Conservation (phyloP, 1,140 invertebrate species). For the Ruditapes philippinarum region DNA sequence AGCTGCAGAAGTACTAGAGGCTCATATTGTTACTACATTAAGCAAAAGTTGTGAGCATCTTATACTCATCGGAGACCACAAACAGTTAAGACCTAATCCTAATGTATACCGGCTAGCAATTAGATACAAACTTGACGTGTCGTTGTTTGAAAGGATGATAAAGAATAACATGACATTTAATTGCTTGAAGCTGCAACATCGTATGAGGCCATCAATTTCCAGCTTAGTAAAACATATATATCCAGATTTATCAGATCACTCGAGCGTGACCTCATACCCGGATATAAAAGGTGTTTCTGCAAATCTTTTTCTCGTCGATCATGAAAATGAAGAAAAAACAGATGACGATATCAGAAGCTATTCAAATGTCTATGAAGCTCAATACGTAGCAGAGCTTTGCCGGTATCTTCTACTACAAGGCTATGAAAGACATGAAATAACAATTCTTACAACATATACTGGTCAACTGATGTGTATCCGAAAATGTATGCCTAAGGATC, state of each 20-base stretch:
- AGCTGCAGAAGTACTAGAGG: constrained; percentile 84
- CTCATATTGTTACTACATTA: constrained; percentile 86
- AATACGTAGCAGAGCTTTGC: constrained; percentile 78
- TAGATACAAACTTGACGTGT: constrained; percentile 85
- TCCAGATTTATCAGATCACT: constrained; percentile 80
- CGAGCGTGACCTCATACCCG: constrained; percentile 76
- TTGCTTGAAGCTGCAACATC: constrained; percentile 77
- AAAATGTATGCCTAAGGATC: constrained; percentile 75
- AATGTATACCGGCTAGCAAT: constrained; percentile 82
- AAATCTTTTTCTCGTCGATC: constrained; percentile 85
- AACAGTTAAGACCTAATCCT: constrained; percentile 87
- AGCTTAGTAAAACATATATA: constrained; percentile 85
- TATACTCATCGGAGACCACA: constrained; percentile 93
- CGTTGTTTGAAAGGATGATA: constrained; percentile 86
- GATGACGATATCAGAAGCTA: constrained; percentile 82
- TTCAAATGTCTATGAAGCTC: constrained; percentile 83
- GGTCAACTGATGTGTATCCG: constrained; percentile 82
- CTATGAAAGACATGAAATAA: constrained; percentile 71
- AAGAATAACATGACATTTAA: constrained; percentile 81
- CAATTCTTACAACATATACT: constrained; percentile 48
- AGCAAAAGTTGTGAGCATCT: constrained; percentile 92
- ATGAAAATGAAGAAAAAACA: constrained; percentile 76
- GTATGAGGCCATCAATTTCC: constrained; percentile 84
- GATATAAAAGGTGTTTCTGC: constrained; percentile 81
- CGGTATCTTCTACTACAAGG: constrained; percentile 84